Conservation (phyloP, 2,797 vertebrate genomes). For the Phoebastria nigripes region DNA sequence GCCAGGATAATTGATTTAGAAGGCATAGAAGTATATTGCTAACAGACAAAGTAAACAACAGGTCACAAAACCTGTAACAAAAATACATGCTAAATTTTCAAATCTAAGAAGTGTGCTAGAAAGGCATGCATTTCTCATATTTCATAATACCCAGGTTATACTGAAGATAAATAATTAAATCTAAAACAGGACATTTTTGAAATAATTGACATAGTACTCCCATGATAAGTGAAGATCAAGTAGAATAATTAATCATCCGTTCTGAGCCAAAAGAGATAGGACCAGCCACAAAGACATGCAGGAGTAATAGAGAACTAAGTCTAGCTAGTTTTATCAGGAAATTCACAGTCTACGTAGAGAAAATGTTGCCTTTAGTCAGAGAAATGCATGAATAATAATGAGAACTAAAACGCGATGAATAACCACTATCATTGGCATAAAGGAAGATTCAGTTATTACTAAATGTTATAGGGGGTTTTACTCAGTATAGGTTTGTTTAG, state of each 20-base stretch:
- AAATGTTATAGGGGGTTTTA: neutral
- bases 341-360: conserved; percentile 3
- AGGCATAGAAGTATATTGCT: neutral
- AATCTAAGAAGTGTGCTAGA: neutral
- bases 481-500: neutral
- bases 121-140: neutral
- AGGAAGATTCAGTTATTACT: neutral
- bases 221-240: conserved; percentile 38
- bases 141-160: neutral
- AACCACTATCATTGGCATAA: neutral
- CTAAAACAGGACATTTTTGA: neutral
- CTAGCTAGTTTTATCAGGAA: conserved; percentile 4
- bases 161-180: conserved; percentile 24
- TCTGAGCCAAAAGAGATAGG: neutral
- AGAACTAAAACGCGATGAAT: neutral
- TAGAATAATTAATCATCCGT: conserved; percentile 45
- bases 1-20: neutral
- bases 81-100: neutral
- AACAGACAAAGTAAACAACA: neutral
- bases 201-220: conserved; percentile 39
- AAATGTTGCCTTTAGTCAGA: conserved; percentile 20
- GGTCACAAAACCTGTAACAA: neutral
- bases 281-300: neutral
- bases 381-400: neutral
- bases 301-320: conserved; percentile 22